A percentile compares a stretch with the other conserved stretches of the same genome.
These are phyloP conservation scores for Apteryx mantelli DNA, from an alignment of 2,113 vertebrate genomes.

Conservation along the genomic window DNA sequence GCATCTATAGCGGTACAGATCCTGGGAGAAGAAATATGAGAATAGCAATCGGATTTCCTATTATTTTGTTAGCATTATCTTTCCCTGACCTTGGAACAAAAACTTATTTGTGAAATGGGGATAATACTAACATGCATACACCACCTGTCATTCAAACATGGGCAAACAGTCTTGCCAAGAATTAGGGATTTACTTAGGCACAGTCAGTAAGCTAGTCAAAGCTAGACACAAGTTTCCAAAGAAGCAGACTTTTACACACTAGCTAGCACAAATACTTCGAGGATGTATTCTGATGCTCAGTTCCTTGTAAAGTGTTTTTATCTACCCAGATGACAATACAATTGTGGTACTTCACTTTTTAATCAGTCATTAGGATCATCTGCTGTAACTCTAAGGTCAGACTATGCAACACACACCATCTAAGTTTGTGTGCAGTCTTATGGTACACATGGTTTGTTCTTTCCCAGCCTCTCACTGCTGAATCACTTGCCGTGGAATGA, in stretches of 20 bases:
- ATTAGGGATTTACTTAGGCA: neutral
- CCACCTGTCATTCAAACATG: neutral
- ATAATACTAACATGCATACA: neutral
- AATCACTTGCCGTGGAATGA: neutral
- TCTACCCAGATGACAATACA: neutral
- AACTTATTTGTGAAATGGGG: neutral
- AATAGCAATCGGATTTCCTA: neutral
- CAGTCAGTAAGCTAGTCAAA: neutral
- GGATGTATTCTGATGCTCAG: neutral
- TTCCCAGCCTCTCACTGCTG: neutral
- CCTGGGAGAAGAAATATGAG: neutral
- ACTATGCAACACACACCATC: accelerated
- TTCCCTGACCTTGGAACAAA: neutral
- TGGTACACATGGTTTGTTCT: accelerated
- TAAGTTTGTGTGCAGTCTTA: neutral
- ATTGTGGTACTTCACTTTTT: neutral
- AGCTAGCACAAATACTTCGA: neutral
- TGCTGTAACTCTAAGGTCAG: neutral
- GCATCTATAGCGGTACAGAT: neutral
- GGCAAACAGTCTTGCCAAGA: neutral
- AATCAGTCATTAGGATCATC: neutral
- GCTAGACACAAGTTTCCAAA: neutral
- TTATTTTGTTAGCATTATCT: neutral
- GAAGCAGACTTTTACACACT: neutral
- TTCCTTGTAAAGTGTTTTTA: neutral